A percentile compares a stretch with the other conserved stretches of the same genome.
Conservation (phyloP, 1,140 invertebrate genomes). For the Teleopsis dalmanni region DNA sequence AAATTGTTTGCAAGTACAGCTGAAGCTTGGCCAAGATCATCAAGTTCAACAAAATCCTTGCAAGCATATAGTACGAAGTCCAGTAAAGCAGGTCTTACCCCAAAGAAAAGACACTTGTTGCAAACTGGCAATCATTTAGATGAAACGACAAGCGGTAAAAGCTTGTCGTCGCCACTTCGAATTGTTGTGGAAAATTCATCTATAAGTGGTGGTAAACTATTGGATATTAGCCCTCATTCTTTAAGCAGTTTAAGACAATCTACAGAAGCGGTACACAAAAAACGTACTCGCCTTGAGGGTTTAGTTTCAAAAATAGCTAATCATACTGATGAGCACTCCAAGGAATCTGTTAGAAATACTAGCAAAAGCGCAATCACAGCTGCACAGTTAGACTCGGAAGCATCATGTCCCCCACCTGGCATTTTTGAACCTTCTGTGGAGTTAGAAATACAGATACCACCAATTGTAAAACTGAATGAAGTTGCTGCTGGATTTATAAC, state of each 20-base stretch:
- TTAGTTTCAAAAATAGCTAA: constrained; percentile 42
- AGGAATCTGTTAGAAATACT: constrained; percentile 42
- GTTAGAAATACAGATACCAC: constrained; percentile 55
- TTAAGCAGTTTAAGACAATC: constrained; percentile 25
- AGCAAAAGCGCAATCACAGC: constrained; percentile 14
- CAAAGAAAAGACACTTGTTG: constrained; percentile 50
- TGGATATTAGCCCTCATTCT: constrained; percentile 34
- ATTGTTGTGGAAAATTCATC: constrained; percentile 35
- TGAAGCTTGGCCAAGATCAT: constrained; percentile 37
- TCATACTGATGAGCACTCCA: too few species aligned
- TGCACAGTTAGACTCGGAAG: constrained; percentile 4
- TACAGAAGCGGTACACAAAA: constrained; percentile 25
- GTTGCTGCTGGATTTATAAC: constrained; percentile 38
- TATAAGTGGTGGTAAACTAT: constrained; percentile 32
- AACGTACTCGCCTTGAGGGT: constrained; percentile 53
- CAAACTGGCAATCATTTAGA: constrained; percentile 25
- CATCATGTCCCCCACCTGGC: constrained; percentile 47
- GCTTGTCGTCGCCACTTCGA: constrained; percentile 30
- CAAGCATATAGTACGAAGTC: constrained; percentile 41
- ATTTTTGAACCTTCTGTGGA: constrained; percentile 57
- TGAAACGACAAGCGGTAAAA: constrained; percentile 24
- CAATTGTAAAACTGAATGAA: constrained; percentile 46
- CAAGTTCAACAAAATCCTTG: constrained; percentile 38
- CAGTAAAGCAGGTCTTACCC: constrained; percentile 41
- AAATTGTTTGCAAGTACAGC: constrained; percentile 32